Base-by-base conservation (phyloP, 2,797 vertebrate species). In the Poeciliopsis infans region DNA sequence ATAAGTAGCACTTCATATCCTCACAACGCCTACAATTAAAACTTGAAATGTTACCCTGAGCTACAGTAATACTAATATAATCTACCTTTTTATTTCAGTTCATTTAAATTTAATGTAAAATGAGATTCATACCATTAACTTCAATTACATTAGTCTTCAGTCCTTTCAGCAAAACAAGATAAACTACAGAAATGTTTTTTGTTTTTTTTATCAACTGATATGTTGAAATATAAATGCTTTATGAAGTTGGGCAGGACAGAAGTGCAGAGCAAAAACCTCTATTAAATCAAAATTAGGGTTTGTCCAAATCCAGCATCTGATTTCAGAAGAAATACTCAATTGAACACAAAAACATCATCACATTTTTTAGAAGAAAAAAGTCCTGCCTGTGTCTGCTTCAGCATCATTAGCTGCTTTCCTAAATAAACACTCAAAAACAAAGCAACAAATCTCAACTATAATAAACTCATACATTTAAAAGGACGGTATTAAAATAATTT, bases 61-160 rank as follows among this genome's bases (percentile, higher is more conserved):
- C 79, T 81, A 77, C 6, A 0, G 36, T 76, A 74, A 83, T 13
- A 2, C 53, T 74, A 68, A 80, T 20, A 71, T 74, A 71, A 8
- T 51, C 64, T 82, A 81, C 20, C 33, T 31, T 76, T 47, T 72
- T 5, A 86, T 25, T 78, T 78, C 25, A n/a, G 53, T n/a, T 55
- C 25, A 55, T 73, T 68, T 72, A 59, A 61, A 31, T 11, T 36
- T 31, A 7, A 79, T 41, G 69, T 53, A 25, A 69, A n/a, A 71
- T 11, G 3, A 69, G 72, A 64, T 75, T 75, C 20, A 79, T 69
- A 31, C 51, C 70, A 77, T 72, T 74, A 81, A 76, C 8, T 7
- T 33, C 46, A 81, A 45, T 61, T 78, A 84, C 41, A 77, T 88
- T 79, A 86, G 76, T 83, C 74, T 80, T 76, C 57, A 79, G 64